These are phyloP conservation scores for Peucedramus taeniatus DNA, from an alignment of 2,113 vertebrate genomes.

Conservation along the genomic window DNA sequence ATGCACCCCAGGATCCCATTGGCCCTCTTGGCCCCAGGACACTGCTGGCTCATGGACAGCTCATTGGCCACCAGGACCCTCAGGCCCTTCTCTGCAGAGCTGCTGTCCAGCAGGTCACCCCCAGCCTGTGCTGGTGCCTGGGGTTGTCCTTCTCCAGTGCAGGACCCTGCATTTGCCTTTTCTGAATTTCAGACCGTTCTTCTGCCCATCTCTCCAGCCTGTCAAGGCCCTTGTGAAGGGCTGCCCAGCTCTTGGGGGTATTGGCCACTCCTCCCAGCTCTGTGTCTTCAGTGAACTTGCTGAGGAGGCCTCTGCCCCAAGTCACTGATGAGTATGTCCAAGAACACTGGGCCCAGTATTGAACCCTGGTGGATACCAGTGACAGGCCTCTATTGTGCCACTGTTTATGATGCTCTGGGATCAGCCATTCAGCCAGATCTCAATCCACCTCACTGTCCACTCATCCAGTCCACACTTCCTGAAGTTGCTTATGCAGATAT, in stretches of 20 bases:
- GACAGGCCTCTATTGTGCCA: background rate
- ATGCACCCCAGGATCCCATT: background rate
- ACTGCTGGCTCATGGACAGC: background rate
- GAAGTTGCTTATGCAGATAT: background rate
- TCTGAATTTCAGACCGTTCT: background rate
- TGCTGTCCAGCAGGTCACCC: background rate
- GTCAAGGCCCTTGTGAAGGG: background rate
- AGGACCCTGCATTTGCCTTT: background rate
- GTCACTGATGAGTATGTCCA: rapidly evolving
- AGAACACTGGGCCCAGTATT: rapidly evolving
- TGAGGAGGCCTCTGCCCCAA: background rate
- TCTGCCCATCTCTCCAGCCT: background rate
- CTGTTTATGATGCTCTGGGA: background rate
- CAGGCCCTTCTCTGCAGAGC: background rate
- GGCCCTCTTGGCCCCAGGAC: background rate
- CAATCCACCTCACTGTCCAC: background rate
- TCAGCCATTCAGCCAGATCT: background rate
- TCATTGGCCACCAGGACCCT: background rate
- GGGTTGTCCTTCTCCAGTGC: background rate
- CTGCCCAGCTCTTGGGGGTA: background rate
- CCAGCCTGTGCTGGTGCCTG: background rate
- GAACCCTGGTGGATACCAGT: background rate
- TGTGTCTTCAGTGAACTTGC: background rate
- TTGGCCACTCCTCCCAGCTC: background rate
- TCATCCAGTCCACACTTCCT: background rate